Evolutionary conservation across 1,140 invertebrate genomes (phyloP), one percentile per base, ranked within the genome.

Genomic region (Drosophila saltans): DNA sequence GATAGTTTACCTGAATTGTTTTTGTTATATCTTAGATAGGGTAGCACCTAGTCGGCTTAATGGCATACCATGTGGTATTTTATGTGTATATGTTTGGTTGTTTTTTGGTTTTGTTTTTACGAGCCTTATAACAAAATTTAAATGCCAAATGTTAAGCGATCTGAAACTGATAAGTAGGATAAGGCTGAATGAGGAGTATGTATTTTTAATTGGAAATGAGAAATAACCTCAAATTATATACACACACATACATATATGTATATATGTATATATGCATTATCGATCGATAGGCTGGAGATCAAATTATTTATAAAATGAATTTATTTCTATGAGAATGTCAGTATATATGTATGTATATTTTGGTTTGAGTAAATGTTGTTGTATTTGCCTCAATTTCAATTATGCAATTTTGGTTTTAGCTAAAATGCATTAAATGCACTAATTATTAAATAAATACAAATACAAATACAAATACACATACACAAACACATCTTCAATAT

Each of bases 161-260:
- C 61, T 66, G 55, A 76, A 69, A 69, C 67, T 74, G 72, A 75
- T 86, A 85, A 86, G 75, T 86, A 79, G 69, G 88, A 78, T 71
- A 78, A 79, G 75, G 82, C 82, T 16, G 16, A 16, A 16, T 16
- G 16, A 86, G 75, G 60, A 48, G 30, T 45, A 72, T 85, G 84
- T 69, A 56, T 65, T 71, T 58, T 72, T 72, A 30, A 57, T 57
- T 57, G 55, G 55, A 33, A 33, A 57, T 30, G 28, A 33, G 26
- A 30, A 57, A 57, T 57, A 33, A 57, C 55, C 28, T 28, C 55
- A 57, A 57, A 57, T 52, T 52, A 52, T 52, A 52, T 52, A 16
- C 16, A 16, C 16, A 16, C 16, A 16, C 16, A 16, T 16, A 16
- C 16, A 16, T 16, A 16, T 16, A 16, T 16, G 0, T 16, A 0